A percentile compares a stretch with the other conserved stretches of the same genome.
Evolutionary conservation across 2,888 invertebrate species (phyloP).

Genomic region (Thysanoteuthis rhombus): DNA sequence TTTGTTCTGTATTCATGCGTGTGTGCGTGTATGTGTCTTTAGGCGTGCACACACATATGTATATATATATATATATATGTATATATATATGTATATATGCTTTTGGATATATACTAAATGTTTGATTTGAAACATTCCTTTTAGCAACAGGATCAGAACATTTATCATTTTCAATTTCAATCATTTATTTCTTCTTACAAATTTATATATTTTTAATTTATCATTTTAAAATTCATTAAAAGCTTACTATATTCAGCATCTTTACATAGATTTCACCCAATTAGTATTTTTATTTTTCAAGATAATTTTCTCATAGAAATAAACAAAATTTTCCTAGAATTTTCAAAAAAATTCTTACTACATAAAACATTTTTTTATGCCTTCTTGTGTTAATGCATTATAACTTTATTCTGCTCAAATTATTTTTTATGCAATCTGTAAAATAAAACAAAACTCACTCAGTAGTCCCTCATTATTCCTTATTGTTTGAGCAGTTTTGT

Average conservation of each 20-base stretch:
- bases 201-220: not conserved
- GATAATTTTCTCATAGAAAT: not conserved
- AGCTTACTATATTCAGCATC: not conserved
- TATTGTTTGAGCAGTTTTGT: no score
- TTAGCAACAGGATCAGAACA: not conserved
- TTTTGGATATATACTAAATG: not conserved
- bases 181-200: not conserved
- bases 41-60: not conserved
- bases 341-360: not conserved
- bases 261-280: not conserved
- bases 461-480: no score
- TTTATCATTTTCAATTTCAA: not conserved
- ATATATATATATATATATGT: not conserved
- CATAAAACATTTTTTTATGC: not conserved
- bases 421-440: no score
- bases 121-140: not conserved
- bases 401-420: not conserved
- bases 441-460: no score
- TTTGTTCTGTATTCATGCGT: not conserved
- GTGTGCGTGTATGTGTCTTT: not conserved
- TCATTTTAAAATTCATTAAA: not conserved
- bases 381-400: not conserved
- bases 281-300: not conserved
- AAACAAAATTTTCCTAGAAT: not conserved
- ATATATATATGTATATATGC: not conserved